These are phyloP conservation scores for Tinea semifulvella DNA, from an alignment of 2,888 invertebrate species.

Conservation along the genomic window DNA sequence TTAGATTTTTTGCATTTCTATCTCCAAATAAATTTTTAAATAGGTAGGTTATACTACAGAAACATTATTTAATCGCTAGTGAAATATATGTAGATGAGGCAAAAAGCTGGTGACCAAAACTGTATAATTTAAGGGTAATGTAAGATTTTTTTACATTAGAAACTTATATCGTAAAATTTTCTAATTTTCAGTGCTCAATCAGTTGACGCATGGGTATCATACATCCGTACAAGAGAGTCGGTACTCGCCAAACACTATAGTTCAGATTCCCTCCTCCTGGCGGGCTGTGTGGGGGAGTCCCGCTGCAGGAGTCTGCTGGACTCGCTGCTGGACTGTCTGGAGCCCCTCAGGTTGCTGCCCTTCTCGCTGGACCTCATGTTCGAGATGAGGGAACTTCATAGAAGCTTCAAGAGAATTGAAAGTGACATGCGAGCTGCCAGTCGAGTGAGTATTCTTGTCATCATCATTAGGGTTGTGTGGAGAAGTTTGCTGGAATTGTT, in stretches of 20 bases:
- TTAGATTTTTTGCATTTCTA: too few relatives aligned
- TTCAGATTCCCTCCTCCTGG: slow-evolving; percentile 76
- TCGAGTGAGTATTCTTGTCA: slow-evolving; percentile 47
- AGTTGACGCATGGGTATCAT: slow-evolving; percentile 91
- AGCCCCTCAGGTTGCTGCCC: slow-evolving; percentile 80
- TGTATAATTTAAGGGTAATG: too few relatives aligned
- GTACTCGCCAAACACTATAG: slow-evolving; percentile 83
- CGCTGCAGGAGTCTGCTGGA: slow-evolving; percentile 73
- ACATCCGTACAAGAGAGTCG: slow-evolving; percentile 84
- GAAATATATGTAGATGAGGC: too few relatives aligned
- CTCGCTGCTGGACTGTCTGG: slow-evolving; percentile 77
- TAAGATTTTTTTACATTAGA: not conserved
- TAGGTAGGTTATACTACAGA: too few relatives aligned
- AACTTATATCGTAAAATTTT: not conserved
- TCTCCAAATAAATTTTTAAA: too few relatives aligned
- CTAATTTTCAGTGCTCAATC: slow-evolving; percentile 72
- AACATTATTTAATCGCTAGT: too few relatives aligned
- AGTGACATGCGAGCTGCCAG: slow-evolving; percentile 61
- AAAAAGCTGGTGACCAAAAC: too few relatives aligned
- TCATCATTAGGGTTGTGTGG: too few relatives aligned
- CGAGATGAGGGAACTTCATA: slow-evolving; percentile 79
- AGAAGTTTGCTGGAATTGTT: too few relatives aligned
- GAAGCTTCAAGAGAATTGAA: slow-evolving; percentile 77
- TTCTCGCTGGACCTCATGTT: slow-evolving; percentile 85
- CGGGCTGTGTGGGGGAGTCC: slow-evolving; percentile 64